These are phyloP conservation scores for Temnothorax ravouxi DNA, from an alignment of 2,888 invertebrate species.

Conservation along the genomic window DNA sequence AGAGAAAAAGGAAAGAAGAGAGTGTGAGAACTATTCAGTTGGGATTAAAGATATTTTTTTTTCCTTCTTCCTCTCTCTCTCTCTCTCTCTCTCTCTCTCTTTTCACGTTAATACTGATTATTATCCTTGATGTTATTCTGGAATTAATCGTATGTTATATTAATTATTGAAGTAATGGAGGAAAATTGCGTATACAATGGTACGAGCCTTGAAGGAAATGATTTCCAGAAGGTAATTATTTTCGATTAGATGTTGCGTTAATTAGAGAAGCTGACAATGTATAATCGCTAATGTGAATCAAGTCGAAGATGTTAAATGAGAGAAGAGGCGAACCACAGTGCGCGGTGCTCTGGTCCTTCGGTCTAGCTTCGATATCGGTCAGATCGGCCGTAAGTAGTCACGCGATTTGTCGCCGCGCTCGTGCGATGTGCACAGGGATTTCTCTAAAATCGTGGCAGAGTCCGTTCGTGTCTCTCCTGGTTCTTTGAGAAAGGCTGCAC, in stretches of 20 bases:
- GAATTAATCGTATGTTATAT: neutral
- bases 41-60: neutral
- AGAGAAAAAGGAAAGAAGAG: neutral
- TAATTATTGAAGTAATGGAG: neutral
- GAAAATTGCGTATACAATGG: neutral
- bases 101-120: neutral
- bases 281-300: neutral
- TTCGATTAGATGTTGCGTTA: neutral
- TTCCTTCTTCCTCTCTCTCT: neutral
- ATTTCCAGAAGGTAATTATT: neutral
- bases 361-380: neutral
- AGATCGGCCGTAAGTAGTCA: neutral
- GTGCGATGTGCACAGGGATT: conserved; percentile 37
- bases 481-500: conserved; percentile 69
- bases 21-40: neutral
- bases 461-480: conserved; percentile 45
- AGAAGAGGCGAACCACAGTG: neutral
- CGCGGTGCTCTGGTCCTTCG: neutral
- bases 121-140: neutral
- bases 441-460: conserved; percentile 61
- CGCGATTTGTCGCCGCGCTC: conserved; percentile 13
- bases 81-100: too few species aligned
- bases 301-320: neutral
- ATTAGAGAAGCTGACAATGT: neutral
- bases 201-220: neutral